These are phyloP conservation scores for Monoplex corrugatus DNA, from an alignment of 2,888 invertebrate genomes.

Conservation along the genomic window DNA sequence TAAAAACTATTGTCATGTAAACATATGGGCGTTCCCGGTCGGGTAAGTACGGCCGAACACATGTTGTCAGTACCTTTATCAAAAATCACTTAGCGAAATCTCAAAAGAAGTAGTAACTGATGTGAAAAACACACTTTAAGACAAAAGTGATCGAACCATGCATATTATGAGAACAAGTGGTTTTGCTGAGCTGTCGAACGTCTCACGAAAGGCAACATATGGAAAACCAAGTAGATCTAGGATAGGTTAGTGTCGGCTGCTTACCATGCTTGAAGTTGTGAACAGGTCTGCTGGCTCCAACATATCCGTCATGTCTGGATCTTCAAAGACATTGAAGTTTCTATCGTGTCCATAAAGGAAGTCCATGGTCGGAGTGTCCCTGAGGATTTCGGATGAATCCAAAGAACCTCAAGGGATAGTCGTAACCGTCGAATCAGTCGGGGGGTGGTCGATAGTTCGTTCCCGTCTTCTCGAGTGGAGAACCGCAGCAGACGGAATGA, in stretches of 20 bases:
- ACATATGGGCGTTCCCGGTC: conserved; percentile 52
- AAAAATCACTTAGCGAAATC: background rate
- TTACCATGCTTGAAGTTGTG: conserved; percentile 64
- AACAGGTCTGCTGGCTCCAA: conserved; percentile 76
- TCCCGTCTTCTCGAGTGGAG: conserved; percentile 34
- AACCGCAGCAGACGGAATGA: conserved; percentile 61
- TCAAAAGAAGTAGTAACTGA: background rate
- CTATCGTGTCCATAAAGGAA: conserved; percentile 76
- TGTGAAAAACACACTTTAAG: conserved; percentile 4
- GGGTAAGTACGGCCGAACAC: background rate
- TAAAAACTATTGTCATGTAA: too few species aligned
- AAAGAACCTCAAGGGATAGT: conserved; percentile 73
- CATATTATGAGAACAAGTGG: background rate
- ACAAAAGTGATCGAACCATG: too few species aligned
- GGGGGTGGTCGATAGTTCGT: conserved; percentile 34
- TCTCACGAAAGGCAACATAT: conserved; percentile 46
- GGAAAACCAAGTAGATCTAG: too few species aligned
- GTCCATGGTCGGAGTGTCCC: conserved; percentile 77
- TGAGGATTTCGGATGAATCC: conserved; percentile 62
- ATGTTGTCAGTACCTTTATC: background rate
- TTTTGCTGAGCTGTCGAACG: conserved; percentile 36
- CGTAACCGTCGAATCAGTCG: conserved; percentile 62
- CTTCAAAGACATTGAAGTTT: conserved; percentile 75
- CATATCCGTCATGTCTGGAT: conserved; percentile 72
- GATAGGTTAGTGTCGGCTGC: conserved; percentile 44